phyloP scores from a whole-genome alignment of 2,113 vertebrate genomes.

The Capreolus pygargus region DNA sequence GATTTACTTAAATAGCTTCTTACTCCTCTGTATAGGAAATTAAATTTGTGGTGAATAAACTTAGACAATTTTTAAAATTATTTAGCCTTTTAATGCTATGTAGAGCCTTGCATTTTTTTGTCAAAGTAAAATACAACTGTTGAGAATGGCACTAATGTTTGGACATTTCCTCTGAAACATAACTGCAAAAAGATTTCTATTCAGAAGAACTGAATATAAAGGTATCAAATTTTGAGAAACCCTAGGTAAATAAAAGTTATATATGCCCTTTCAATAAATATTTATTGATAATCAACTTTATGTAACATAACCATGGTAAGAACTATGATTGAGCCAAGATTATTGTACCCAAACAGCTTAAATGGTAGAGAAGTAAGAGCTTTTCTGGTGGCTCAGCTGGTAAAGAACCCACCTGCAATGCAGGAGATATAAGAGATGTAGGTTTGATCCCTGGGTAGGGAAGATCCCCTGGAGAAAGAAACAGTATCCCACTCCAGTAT shows the following conservation, averaged over 20 bases:
- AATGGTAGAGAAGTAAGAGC: background rate
- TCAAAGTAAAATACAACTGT: background rate
- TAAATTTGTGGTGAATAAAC: background rate
- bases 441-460: background rate
- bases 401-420: background rate
- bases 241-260: background rate
- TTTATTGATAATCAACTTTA: conserved; percentile 10
- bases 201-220: conserved; percentile 37
- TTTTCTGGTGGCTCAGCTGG: background rate
- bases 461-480: background rate
- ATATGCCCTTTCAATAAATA: background rate
- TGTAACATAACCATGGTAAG: background rate
- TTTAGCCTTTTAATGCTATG: background rate
- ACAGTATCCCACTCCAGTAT: background rate
- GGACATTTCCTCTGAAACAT: background rate
- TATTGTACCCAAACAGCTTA: background rate
- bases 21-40: background rate
- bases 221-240: background rate
- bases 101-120: background rate
- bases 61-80: background rate
- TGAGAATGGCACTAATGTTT: conserved; percentile 17
- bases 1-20: background rate
- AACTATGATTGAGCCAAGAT: background rate
- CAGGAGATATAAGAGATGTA: background rate
- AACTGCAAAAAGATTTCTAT: background rate